Evolutionary conservation across 2,113 vertebrate genomes (phyloP), one percentile per base, ranked within the genome.

Genomic region (Cyphomyrus discorhynchus): DNA sequence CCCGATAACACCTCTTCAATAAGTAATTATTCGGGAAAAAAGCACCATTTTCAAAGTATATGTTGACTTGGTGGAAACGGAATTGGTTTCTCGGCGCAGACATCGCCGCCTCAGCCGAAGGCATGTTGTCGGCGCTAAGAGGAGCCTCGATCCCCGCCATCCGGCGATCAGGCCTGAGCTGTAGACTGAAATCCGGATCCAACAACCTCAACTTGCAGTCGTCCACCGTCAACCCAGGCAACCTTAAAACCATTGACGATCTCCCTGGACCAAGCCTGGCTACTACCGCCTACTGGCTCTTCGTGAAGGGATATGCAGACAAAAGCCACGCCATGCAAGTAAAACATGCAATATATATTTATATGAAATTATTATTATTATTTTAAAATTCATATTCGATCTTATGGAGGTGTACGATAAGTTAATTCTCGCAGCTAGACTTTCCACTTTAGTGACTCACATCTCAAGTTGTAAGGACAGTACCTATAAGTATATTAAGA

Each of bases 311-410:
- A 10, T 96, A 95, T 0, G 90, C 94, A 2, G 93, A 96, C 31
- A 96, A 93, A 88, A 89, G 89, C 9, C 96, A 97, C 88, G 62
- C 93, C 0, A 89, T 96, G 92, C 96, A 97, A 95, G 96, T 96
- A 91, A 91, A 77, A 82, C 0, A 2, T n/a, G 39, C 39, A 15
- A 50, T 24, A 62, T n/a, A 50, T 15, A 62, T n/a, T 2, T 88
- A 86, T 6, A 86, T 86, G 50, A 52, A 47, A 47, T 5, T 19
- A 1, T 58, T 13, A 70, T 74, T 35, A 62, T 62, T 62, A 62
- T 62, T 58, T 8, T 58, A 3, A 62, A n/a, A 62, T 4, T 27
- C 5, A 74, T 74, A 74, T 74, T 8, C 10, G 1, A 74, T 74
- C 10, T 74, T 35, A 1, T 74, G 11, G 11, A 31, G 27, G 3